Evolutionary conservation across 2,113 vertebrate genomes (phyloP).

Genomic region (Muscicapa adusta): DNA sequence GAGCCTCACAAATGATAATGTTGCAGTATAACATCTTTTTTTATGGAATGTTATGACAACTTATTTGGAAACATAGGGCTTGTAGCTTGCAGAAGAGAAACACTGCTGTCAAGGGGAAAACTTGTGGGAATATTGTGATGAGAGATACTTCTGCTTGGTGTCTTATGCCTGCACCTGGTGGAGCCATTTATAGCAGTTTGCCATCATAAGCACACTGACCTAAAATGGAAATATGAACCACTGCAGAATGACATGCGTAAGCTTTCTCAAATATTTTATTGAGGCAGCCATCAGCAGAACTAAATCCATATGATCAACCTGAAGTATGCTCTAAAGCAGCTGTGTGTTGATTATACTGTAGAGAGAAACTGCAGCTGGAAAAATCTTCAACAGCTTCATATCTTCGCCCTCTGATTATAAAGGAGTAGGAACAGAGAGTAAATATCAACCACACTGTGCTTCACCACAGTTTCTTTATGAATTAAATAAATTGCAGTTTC

Average conservation of each 20-base stretch:
- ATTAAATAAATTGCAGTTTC: slow-evolving; percentile 8
- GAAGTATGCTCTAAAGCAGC: slow-evolving; percentile 36
- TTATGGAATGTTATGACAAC: neutral
- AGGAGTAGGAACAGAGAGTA: neutral
- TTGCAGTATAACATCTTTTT: neutral
- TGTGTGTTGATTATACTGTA: slow-evolving; percentile 5
- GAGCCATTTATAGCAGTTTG: slow-evolving; percentile 18
- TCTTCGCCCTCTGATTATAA: slow-evolving; percentile 8
- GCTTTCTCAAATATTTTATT: slow-evolving; percentile 11
- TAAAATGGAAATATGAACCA: slow-evolving; percentile 27
- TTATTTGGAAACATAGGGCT: neutral
- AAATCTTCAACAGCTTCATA: slow-evolving; percentile 7
- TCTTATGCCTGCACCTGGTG: neutral
- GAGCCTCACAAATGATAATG: neutral
- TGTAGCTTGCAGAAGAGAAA: neutral
- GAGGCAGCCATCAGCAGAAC: slow-evolving; percentile 13
- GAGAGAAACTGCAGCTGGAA: slow-evolving; percentile 25
- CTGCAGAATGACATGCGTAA: neutral
- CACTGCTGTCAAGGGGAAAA: neutral
- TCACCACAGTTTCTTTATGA: neutral
- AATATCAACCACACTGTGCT: neutral
- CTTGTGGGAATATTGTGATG: neutral
- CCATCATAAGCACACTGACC: slow-evolving; percentile 4
- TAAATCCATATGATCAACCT: slow-evolving; percentile 25
- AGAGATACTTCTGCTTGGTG: neutral